A percentile compares a stretch with the other conserved stretches of the same genome.
Evolutionary conservation across 2,888 invertebrate genomes (phyloP).

Genomic region (Tenthredo distinguenda): DNA sequence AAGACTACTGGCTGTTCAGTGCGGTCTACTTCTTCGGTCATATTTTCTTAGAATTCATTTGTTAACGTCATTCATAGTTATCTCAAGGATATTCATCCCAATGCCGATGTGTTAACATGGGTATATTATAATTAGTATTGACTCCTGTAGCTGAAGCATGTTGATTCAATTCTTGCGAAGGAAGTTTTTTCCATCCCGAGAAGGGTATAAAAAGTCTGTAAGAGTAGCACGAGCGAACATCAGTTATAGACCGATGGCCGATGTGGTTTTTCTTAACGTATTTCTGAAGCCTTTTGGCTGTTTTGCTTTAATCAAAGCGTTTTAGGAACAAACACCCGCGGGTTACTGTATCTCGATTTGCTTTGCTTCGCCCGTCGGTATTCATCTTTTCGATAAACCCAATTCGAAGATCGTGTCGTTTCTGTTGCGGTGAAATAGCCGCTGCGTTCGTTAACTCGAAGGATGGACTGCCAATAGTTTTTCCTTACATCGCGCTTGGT

Average conservation of each 20-base stretch:
- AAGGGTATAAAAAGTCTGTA: neutral
- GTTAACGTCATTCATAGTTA: neutral
- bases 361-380: slow-evolving; percentile 51
- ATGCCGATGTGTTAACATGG: neutral
- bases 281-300: slow-evolving; percentile 24
- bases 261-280: slow-evolving; percentile 23
- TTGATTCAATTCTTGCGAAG: neutral
- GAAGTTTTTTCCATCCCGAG: neutral
- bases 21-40: neutral
- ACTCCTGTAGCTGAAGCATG: neutral
- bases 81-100: neutral
- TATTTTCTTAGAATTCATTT: slow-evolving; percentile 30
- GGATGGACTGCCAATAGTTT: slow-evolving; percentile 33
- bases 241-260: slow-evolving; percentile 15
- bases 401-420: slow-evolving; percentile 11
- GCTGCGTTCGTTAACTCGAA: slow-evolving; percentile 12
- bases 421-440: slow-evolving; percentile 34
- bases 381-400: slow-evolving; percentile 16
- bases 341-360: slow-evolving; percentile 61
- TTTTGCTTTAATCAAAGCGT: slow-evolving; percentile 46
- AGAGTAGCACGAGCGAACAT: slow-evolving; percentile 38
- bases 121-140: neutral
- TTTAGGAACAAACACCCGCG: slow-evolving; percentile 30
- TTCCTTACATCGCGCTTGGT: slow-evolving; percentile 24
- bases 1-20: neutral